These are phyloP conservation scores for Holothuria leucospilota DNA, from an alignment of 53 echinoderm and acorn worm species.

Conservation along the genomic window DNA sequence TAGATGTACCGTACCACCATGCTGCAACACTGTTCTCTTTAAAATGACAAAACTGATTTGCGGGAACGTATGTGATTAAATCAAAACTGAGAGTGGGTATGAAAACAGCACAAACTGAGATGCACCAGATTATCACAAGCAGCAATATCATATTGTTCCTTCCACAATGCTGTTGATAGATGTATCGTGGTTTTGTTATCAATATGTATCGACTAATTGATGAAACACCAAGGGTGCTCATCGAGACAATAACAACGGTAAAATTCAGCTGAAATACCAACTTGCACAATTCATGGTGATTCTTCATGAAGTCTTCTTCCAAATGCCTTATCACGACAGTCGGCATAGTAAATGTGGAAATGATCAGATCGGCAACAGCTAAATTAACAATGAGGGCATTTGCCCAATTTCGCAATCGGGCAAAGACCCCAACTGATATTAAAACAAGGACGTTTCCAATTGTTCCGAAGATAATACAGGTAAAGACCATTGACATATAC, in stretches of 20 bases:
- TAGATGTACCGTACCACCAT: slow-evolving; percentile 33
- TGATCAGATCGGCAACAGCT: slow-evolving; percentile 8
- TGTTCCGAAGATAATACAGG: slow-evolving; percentile 7
- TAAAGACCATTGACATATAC: not conserved
- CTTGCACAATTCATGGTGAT: not conserved
- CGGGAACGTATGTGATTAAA: slow-evolving; percentile 3
- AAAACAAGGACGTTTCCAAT: slow-evolving; percentile 36
- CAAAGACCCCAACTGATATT: not conserved
- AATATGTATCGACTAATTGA: slow-evolving; percentile 37
- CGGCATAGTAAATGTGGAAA: slow-evolving; percentile 3
- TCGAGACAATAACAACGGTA: slow-evolving; percentile 22
- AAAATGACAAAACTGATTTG: slow-evolving; percentile 34
- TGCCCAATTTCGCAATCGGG: slow-evolving; percentile 21
- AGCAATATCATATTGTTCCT: not conserved
- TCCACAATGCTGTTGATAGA: slow-evolving; percentile 23
- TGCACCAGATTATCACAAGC: slow-evolving; percentile 26
- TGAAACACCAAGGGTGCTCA: slow-evolving; percentile 22
- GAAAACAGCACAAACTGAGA: slow-evolving; percentile 1
- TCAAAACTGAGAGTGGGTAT: not conserved
- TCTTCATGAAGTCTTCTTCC: not conserved
- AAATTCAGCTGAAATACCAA: slow-evolving; percentile 25
- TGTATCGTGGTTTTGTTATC: slow-evolving; percentile 33
- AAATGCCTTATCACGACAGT: not conserved
- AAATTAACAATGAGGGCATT: slow-evolving; percentile 32
- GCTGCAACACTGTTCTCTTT: not conserved